These are phyloP conservation scores for Melanargia galathea DNA, from an alignment of 2,888 invertebrate species.

Conservation along the genomic window DNA sequence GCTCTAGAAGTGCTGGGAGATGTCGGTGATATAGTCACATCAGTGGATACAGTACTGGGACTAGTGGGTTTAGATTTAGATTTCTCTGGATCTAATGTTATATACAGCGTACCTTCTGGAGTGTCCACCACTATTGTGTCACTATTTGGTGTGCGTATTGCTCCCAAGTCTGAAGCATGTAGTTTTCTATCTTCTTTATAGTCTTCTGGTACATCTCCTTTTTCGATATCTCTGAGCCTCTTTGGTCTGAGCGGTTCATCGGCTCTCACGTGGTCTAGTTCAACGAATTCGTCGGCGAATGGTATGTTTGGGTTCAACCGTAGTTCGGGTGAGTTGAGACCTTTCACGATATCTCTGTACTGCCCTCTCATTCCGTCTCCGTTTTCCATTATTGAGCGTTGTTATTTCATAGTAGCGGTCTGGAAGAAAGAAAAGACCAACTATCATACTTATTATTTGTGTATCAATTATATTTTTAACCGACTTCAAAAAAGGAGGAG, in stretches of 20 bases:
- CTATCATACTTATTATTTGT: neutral
- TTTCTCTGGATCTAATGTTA: slow-evolving; percentile 70
- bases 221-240: slow-evolving; percentile 51
- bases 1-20: slow-evolving; percentile 60
- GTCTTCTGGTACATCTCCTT: slow-evolving; percentile 41
- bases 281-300: slow-evolving; percentile 62
- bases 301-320: slow-evolving; percentile 48
- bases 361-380: slow-evolving; percentile 44
- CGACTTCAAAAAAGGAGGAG: no score
- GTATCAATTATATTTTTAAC: no score
- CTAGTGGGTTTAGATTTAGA: slow-evolving; percentile 52
- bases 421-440: slow-evolving; percentile 49
- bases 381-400: slow-evolving; percentile 54
- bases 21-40: slow-evolving; percentile 47
- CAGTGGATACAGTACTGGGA: slow-evolving; percentile 55
- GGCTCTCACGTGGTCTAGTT: slow-evolving; percentile 52
- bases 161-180: slow-evolving; percentile 66
- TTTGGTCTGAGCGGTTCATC: slow-evolving; percentile 55
- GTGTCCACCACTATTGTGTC: slow-evolving; percentile 76
- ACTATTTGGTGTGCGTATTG: slow-evolving; percentile 66
- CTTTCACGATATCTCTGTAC: slow-evolving; percentile 57
- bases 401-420: slow-evolving; percentile 63
- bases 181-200: slow-evolving; percentile 49
- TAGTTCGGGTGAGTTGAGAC: slow-evolving; percentile 70
- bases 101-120: slow-evolving; percentile 74